A percentile compares a stretch with the other conserved stretches of the same genome.
These are phyloP conservation scores for Caenorhabditis uteleia DNA, from an alignment of 2,888 invertebrate genomes.

Conservation along the genomic window DNA sequence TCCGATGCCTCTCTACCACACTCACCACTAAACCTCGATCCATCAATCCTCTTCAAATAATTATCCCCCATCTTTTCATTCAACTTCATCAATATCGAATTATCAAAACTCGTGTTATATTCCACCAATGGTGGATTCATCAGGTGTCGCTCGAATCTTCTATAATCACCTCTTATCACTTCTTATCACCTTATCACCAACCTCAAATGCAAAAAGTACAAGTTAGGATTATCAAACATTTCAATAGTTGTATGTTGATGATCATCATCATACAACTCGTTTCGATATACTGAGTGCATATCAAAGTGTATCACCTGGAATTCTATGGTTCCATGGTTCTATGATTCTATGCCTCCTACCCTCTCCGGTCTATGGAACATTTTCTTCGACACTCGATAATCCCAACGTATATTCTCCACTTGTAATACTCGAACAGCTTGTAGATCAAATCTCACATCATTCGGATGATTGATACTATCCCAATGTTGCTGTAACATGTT, in stretches of 20 bases:
- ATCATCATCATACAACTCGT: conserved; percentile 14
- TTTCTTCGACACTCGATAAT: conserved; percentile 45
- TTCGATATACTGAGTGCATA: conserved; percentile 41
- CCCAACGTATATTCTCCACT: conserved; percentile 31
- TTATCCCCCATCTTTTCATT: conserved; percentile 26
- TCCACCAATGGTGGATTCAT: conserved; percentile 18
- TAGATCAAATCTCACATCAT: conserved; percentile 24
- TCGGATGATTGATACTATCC: conserved; percentile 20
- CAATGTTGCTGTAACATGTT: conserved; percentile 20
- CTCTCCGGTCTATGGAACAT: conserved; percentile 49
- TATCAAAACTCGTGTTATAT: conserved; percentile 28
- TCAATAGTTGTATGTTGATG: conserved; percentile 30
- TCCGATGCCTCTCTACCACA: too few relatives aligned
- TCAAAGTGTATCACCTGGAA: conserved; percentile 38
- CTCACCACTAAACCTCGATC: conserved; percentile 15
- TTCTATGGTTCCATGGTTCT: too few relatives aligned
- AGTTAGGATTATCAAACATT: conserved; percentile 18
- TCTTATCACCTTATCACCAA: neutral
- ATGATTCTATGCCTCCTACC: conserved; percentile 17
- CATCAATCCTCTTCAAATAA: conserved; percentile 17
- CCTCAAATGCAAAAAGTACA: conserved; percentile 39
- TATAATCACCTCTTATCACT: neutral
- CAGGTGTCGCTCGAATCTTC: conserved; percentile 35
- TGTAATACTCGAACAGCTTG: conserved; percentile 21
- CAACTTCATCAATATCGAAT: conserved; percentile 22